These are phyloP conservation scores for Invenusta paracnida DNA, from an alignment of 2,888 invertebrate species.

Conservation along the genomic window DNA sequence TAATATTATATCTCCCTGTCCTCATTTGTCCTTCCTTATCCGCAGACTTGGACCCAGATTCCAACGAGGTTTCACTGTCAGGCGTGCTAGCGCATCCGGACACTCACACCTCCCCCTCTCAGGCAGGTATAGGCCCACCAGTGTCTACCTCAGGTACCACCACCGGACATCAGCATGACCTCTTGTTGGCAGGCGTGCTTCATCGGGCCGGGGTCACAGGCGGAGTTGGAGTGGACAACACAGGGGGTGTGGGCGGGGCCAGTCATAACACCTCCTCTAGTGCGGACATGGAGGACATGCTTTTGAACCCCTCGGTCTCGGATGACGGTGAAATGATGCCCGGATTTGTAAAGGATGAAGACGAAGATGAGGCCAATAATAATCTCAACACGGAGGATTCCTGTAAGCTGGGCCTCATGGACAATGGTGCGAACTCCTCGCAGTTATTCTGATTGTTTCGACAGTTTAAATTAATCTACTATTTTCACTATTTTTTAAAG, in stretches of 20 bases:
- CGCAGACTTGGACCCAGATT: no score
- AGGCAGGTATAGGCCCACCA: neutral
- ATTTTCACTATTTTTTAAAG: no score
- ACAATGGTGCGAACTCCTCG: no score
- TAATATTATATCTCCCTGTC: no score
- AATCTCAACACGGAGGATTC: constrained; percentile 50
- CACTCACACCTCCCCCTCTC: neutral
- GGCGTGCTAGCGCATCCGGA: neutral
- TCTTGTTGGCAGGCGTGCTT: neutral
- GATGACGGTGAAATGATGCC: neutral
- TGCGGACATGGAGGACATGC: constrained; percentile 1
- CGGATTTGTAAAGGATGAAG: neutral
- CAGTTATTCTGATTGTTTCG: no score
- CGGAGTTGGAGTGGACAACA: neutral
- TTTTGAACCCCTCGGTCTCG: neutral
- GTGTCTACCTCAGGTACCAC: neutral
- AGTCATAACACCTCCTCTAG: neutral
- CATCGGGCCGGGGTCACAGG: neutral
- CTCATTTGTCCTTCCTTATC: no score
- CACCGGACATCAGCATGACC: neutral
- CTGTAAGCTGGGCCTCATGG: constrained; percentile 41
- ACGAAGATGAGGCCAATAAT: constrained; percentile 63
- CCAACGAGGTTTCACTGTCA: no score
- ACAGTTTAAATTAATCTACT: no score
- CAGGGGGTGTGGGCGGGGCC: neutral